These are phyloP conservation scores for Heliocidaris tuberculata DNA, from an alignment of 35 echinoderm and acorn worm genomes.

Conservation along the genomic window DNA sequence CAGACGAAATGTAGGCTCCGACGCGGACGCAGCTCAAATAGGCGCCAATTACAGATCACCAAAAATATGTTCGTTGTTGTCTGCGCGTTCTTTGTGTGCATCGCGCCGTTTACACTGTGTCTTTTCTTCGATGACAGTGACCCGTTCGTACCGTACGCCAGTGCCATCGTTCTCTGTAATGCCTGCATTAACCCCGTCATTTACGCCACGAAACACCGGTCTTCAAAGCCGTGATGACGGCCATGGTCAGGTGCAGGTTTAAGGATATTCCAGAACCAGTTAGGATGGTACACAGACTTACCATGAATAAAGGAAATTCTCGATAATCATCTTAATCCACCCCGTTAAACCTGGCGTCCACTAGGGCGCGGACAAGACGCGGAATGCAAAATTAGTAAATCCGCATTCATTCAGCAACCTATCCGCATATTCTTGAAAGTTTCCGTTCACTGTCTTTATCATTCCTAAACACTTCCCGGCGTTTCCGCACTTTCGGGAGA, in stretches of 20 bases:
- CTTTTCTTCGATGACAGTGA: conserved; percentile 74
- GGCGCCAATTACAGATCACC: conserved; percentile 77
- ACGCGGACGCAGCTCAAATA: background rate
- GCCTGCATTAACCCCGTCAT: conserved; percentile 82
- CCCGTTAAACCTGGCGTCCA: too few relatives aligned
- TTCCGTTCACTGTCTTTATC: too few relatives aligned
- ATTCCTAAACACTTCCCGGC: too few relatives aligned
- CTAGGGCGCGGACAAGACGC: too few relatives aligned
- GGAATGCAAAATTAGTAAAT: too few relatives aligned
- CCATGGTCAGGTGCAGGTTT: conserved; percentile 66
- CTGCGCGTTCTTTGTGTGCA: conserved; percentile 72
- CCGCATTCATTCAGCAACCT: too few relatives aligned
- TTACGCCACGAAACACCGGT: conserved; percentile 81
- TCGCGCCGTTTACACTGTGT: conserved; percentile 74
- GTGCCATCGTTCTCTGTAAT: conserved; percentile 69
- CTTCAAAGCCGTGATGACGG: conserved; percentile 72
- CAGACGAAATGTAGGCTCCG: background rate
- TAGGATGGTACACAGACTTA: background rate
- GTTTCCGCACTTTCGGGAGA: too few relatives aligned
- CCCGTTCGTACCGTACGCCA: conserved; percentile 70
- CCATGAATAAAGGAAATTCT: background rate
- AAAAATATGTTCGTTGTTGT: conserved; percentile 84
- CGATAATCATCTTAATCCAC: background rate
- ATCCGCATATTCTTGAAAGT: too few relatives aligned
- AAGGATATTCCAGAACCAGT: conserved; percentile 33